Evolutionary conservation across 2,888 invertebrate genomes (phyloP).

Genomic region (Napeogenes sylphis): DNA sequence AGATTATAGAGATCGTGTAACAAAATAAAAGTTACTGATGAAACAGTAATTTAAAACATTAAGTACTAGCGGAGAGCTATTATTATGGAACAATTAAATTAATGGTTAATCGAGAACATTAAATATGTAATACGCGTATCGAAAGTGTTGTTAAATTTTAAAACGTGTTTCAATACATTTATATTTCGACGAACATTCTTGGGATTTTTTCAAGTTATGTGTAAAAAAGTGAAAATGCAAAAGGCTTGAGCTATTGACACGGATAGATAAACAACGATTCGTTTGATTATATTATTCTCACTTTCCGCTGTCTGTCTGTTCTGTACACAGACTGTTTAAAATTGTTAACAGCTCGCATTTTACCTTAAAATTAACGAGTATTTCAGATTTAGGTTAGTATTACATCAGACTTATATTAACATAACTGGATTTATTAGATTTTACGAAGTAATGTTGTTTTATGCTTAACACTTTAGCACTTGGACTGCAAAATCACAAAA

Average conservation of each 20-base stretch:
- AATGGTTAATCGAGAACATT: slow-evolving; percentile 14
- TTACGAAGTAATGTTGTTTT: neutral
- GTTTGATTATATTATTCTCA: slow-evolving; percentile 11
- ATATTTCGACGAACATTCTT: slow-evolving; percentile 9
- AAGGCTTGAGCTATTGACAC: slow-evolving; percentile 24
- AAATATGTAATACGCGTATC: slow-evolving; percentile 13
- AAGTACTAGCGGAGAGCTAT: slow-evolving; percentile 13
- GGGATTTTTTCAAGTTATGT: slow-evolving; percentile 44
- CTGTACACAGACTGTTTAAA: no score
- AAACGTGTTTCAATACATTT: neutral
- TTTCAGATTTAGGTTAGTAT: no score
- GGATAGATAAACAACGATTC: slow-evolving; percentile 21
- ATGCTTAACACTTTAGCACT: no score
- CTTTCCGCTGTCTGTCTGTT: neutral
- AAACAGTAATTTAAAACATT: slow-evolving; percentile 12
- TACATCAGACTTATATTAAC: neutral
- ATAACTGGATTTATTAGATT: slow-evolving; percentile 9
- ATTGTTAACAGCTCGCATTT: no score
- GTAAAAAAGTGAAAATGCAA: slow-evolving; percentile 63
- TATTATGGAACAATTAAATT: slow-evolving; percentile 21
- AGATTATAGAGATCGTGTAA: slow-evolving; percentile 7
- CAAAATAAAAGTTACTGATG: slow-evolving; percentile 5
- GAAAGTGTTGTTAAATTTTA: neutral
- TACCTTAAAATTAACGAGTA: no score
- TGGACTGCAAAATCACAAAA: no score